Conservation (phyloP, 2,797 vertebrate species). For the Tokudaia tokunoshimensis region DNA sequence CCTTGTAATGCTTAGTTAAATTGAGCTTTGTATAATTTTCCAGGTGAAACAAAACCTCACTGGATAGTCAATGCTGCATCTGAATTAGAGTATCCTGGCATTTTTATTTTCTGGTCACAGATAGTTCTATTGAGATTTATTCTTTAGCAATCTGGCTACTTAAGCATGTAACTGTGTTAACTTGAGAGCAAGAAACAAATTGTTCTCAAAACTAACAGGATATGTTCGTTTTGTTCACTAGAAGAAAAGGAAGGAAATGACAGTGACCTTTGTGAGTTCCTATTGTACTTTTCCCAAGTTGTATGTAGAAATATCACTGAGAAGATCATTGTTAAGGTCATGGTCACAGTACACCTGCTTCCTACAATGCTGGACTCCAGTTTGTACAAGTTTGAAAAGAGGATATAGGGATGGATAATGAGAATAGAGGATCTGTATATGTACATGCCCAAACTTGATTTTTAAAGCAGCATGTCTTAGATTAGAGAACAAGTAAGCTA, state of each 20-base stretch:
- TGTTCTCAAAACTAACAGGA: too few species aligned
- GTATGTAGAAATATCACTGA: neutral
- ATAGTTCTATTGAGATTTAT: slow-evolving; percentile 62
- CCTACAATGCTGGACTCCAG: slow-evolving; percentile 26
- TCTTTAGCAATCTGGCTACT: slow-evolving; percentile 3
- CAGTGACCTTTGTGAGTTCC: neutral
- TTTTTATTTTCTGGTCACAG: neutral
- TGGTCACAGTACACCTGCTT: slow-evolving; percentile 66
- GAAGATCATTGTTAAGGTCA: neutral
- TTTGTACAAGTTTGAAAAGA: slow-evolving; percentile 31
- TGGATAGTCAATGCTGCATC: neutral
- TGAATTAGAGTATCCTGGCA: neutral
- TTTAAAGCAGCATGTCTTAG: neutral
- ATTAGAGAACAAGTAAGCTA: neutral
- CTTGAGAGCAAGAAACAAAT: neutral
- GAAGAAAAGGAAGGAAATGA: neutral
- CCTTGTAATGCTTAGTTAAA: neutral
- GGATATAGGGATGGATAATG: slow-evolving; percentile 28
- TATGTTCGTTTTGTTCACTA: neutral
- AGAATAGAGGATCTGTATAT: neutral
- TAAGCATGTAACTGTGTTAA: neutral
- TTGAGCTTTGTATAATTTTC: slow-evolving; percentile 39
- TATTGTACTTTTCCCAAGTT: slow-evolving; percentile 1
- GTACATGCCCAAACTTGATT: neutral
- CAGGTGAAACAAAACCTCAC: slow-evolving; percentile 21